Conservation (phyloP, 2,888 invertebrate genomes). For the Melanotus villosus region DNA sequence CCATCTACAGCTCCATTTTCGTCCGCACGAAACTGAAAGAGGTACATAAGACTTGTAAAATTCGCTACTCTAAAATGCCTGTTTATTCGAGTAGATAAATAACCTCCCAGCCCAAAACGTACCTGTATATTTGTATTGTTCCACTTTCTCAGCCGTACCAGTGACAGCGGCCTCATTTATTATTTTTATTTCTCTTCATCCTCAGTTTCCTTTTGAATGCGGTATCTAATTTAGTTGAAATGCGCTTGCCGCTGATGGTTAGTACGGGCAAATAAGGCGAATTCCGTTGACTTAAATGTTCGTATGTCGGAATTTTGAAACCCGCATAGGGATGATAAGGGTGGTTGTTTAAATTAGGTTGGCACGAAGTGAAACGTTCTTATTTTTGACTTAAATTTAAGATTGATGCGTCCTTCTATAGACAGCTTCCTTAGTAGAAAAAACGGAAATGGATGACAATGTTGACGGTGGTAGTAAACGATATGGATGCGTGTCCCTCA, state of each 20-base stretch:
- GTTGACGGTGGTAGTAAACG: too few species aligned
- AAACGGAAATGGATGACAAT: too few species aligned
- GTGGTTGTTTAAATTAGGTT: neutral
- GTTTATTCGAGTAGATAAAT: constrained; percentile 19
- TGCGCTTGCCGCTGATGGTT: constrained; percentile 3
- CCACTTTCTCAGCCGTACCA: neutral
- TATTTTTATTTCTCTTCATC: constrained; percentile 21
- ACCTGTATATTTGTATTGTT: constrained; percentile 17
- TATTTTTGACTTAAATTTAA: neutral
- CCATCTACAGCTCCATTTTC: constrained; percentile 65
- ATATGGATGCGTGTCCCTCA: too few species aligned
- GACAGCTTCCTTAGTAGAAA: neutral
- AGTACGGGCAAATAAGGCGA: neutral
- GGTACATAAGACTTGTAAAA: constrained; percentile 58
- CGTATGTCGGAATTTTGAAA: neutral
- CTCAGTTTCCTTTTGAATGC: constrained; percentile 19
- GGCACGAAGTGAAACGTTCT: neutral
- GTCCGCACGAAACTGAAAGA: constrained; percentile 65
- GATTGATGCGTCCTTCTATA: neutral
- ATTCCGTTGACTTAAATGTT: neutral
- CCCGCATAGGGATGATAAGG: neutral
- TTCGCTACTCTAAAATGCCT: neutral
- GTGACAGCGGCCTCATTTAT: constrained; percentile 1
- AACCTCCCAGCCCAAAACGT: constrained; percentile 6
- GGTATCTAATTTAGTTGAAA: constrained; percentile 21